phyloP scores from a whole-genome alignment of 2,888 invertebrate species.

The Ellobium chinense region DNA sequence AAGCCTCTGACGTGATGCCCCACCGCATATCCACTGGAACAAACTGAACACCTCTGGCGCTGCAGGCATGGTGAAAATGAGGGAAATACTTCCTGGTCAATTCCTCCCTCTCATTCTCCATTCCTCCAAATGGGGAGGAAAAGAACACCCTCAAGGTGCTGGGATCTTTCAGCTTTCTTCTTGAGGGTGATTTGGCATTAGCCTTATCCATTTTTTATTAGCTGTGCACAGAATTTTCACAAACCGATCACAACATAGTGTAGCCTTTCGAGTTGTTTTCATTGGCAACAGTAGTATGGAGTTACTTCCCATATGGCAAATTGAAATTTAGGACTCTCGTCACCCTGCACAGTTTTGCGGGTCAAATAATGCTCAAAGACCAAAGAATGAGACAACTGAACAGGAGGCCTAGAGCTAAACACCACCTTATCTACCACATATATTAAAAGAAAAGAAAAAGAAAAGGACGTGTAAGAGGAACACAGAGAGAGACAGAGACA shows the following conservation, averaged over 20 bases:
- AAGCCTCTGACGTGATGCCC: constrained; percentile 76
- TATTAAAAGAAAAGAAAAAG: too few species aligned
- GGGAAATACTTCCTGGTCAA: constrained; percentile 75
- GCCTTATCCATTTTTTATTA: too few species aligned
- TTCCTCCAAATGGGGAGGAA: constrained; percentile 78
- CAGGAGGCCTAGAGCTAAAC: too few species aligned
- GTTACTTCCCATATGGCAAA: too few species aligned
- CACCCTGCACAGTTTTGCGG: too few species aligned
- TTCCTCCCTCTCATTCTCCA: constrained; percentile 77
- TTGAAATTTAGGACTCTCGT: too few species aligned
- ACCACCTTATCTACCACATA: too few species aligned
- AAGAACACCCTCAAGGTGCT: constrained; percentile 72
- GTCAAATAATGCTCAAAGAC: too few species aligned
- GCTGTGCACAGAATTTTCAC: not conserved
- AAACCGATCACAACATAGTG: too few species aligned
- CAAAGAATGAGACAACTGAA: too few species aligned
- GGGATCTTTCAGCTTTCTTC: constrained; percentile 61
- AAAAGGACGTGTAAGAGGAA: too few species aligned
- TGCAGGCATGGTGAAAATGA: constrained; percentile 70
- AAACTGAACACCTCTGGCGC: constrained; percentile 70
- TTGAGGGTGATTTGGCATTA: not conserved
- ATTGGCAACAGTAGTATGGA: constrained; percentile 40
- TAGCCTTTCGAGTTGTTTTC: constrained; percentile 30
- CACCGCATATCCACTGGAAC: constrained; percentile 76
- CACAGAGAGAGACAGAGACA: too few species aligned